Evolutionary conservation across 2,888 invertebrate species (phyloP).

Genomic region (Euphydryas editha): DNA sequence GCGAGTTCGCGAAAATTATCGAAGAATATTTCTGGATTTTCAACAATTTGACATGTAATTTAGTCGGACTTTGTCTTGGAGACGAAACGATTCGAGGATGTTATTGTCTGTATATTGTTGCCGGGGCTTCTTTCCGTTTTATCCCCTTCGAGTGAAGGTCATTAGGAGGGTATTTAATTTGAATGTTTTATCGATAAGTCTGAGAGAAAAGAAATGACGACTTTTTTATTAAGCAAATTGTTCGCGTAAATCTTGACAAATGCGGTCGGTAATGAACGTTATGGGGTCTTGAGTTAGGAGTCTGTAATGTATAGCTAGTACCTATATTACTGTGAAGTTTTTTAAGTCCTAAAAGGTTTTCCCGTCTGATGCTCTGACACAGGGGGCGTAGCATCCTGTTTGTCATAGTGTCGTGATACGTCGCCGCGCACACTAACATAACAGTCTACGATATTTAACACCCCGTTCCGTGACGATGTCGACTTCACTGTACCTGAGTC

Average conservation of each 20-base stretch:
- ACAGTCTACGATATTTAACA: conserved; percentile 20
- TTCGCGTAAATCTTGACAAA: conserved; percentile 59
- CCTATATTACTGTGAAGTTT: conserved; percentile 15
- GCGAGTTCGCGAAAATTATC: conserved; percentile 52
- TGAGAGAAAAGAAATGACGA: conserved; percentile 22
- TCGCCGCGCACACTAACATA: conserved; percentile 21
- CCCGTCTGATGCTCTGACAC: conserved; percentile 45
- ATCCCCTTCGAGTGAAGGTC: conserved; percentile 56
- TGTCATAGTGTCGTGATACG: conserved; percentile 58
- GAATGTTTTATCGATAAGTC: conserved; percentile 56
- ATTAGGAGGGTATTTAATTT: conserved; percentile 65
- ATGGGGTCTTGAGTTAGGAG: conserved; percentile 38
- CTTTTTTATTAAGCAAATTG: conserved; percentile 54
- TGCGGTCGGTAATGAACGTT: conserved; percentile 50
- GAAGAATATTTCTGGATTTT: conserved; percentile 75
- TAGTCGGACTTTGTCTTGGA: conserved; percentile 56
- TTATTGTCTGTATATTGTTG: conserved; percentile 73
- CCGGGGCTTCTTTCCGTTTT: conserved; percentile 56
- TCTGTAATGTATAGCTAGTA: conserved; percentile 6
- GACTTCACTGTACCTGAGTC: conserved; percentile 33
- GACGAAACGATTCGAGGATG: conserved; percentile 64
- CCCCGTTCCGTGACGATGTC: conserved; percentile 22
- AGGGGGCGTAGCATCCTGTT: conserved; percentile 58
- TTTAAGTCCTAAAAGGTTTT: conserved; percentile 58
- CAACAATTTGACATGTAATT: conserved; percentile 78